Evolutionary conservation across 2,113 vertebrate species (phyloP).

Genomic region (Microcebus griseorufus): DNA sequence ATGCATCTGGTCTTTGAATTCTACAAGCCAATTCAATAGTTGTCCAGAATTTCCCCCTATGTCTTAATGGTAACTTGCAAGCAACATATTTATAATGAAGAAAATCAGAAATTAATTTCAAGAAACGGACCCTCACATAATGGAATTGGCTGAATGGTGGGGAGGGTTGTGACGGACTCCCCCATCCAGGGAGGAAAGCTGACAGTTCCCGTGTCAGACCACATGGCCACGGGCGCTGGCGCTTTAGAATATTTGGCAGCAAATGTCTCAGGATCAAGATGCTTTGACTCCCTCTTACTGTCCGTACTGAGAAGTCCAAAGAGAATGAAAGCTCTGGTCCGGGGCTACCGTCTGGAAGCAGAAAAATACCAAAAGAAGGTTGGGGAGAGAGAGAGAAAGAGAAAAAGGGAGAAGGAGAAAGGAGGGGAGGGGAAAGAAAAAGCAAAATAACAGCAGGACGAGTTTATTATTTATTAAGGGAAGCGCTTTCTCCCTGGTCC

Average conservation of each 20-base stretch:
- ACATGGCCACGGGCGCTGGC: rapidly evolving
- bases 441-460: background rate
- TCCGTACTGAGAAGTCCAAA: background rate
- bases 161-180: background rate
- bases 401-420: background rate
- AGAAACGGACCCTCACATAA: too few relatives aligned
- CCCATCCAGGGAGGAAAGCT: background rate
- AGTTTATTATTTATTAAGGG: background rate
- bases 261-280: background rate
- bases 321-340: background rate
- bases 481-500: background rate
- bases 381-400: background rate
- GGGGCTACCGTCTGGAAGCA: background rate
- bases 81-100: background rate
- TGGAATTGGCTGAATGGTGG: background rate
- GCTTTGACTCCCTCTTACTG: background rate
- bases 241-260: too few relatives aligned
- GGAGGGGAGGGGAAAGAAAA: background rate
- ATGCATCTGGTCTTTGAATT: background rate
- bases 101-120: background rate
- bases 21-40: background rate
- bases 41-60: background rate
- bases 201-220: rapidly evolving
- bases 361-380: background rate
- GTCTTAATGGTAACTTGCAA: background rate